Conservation (phyloP, 2,797 vertebrate species). For the Pseudotriccus pelzelni region DNA sequence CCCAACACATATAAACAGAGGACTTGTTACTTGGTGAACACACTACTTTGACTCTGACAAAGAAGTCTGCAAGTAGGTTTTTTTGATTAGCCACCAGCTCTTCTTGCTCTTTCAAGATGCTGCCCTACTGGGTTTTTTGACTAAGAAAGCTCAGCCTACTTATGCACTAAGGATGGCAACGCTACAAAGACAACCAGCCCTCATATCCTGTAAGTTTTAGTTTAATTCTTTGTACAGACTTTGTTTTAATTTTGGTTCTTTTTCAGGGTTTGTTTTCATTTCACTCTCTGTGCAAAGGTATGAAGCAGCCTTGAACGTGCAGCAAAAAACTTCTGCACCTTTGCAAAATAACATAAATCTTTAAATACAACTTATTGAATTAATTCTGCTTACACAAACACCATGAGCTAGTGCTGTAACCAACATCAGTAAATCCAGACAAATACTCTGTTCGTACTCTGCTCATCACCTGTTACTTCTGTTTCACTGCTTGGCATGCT, state of each 20-base stretch:
- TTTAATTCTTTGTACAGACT: not conserved
- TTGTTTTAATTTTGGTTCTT: not conserved
- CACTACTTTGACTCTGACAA: not conserved
- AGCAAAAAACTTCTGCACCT: not conserved
- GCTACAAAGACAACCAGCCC: rapidly evolving
- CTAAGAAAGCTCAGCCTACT: not conserved
- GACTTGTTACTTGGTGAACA: not conserved
- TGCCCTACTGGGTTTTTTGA: not conserved
- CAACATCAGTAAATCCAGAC: not conserved
- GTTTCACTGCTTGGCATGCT: not conserved
- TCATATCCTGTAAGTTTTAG: not conserved
- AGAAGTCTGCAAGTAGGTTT: not conserved
- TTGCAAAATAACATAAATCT: not conserved
- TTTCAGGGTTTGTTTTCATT: not conserved
- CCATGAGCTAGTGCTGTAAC: not conserved
- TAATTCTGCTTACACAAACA: not conserved
- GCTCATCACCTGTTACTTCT: not conserved
- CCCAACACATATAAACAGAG: not conserved
- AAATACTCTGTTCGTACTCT: not conserved
- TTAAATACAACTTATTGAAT: not conserved
- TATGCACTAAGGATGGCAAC: not conserved
- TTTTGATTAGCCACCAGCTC: not conserved
- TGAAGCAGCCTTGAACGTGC: not conserved
- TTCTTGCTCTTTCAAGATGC: not conserved
- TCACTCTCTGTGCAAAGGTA: not conserved